A percentile compares a stretch with the other conserved stretches of the same genome.
Conservation (phyloP, 2,797 vertebrate species). For the Microctenopoma lineatum region DNA sequence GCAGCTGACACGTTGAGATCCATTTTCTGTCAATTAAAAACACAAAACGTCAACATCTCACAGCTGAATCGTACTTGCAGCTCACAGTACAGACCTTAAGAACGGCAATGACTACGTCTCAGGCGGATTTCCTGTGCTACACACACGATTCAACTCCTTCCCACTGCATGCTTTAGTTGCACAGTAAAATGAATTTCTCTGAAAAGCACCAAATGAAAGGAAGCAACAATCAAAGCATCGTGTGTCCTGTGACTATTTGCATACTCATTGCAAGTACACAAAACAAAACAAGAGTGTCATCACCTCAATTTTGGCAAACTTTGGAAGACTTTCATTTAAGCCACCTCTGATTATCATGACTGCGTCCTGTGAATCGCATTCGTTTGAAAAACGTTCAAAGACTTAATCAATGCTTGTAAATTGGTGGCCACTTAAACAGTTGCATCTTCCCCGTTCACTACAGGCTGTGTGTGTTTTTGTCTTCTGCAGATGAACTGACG, state of each 20-base stretch:
- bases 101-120: no score
- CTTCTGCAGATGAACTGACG: neutral
- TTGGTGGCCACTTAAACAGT: neutral
- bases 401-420: constrained; percentile 20
- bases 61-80: no score
- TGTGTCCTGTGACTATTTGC: constrained; percentile 8
- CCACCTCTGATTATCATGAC: constrained; percentile 3
- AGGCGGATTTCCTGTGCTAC: no score
- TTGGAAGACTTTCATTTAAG: constrained; percentile 23
- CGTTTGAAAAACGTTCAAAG: constrained; percentile 33
- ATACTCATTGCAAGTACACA: constrained; percentile 18
- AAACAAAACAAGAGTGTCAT: constrained; percentile 35
- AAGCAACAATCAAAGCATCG: constrained; percentile 22
- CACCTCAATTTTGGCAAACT: constrained; percentile 37
- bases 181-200: constrained; percentile 4
- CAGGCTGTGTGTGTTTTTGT: constrained; percentile 8
- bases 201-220: neutral
- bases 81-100: no score
- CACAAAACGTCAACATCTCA: neutral
- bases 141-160: neutral
- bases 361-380: constrained; percentile 17
- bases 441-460: neutral
- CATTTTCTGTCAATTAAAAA: constrained; percentile 3
- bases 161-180: neutral
- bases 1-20: constrained; percentile 11